These are phyloP conservation scores for Cotesia typhae DNA, from an alignment of 1,140 invertebrate genomes.

Conservation along the genomic window DNA sequence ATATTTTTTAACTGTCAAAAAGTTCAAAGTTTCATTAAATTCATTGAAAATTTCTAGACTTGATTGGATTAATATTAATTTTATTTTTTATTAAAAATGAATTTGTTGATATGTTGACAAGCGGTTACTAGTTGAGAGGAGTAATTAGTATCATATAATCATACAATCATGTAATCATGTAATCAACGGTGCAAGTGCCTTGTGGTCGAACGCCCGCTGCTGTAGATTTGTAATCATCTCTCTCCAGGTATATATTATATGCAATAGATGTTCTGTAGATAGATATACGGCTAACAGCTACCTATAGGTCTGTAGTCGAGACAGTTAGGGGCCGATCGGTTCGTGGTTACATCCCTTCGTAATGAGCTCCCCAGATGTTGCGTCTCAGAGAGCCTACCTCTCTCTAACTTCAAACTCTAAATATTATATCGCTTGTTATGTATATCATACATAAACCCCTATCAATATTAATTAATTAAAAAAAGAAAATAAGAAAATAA, in stretches of 20 bases:
- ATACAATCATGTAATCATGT: conserved; percentile 17
- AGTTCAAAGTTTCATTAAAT: no score
- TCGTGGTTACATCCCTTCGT: conserved; percentile 64
- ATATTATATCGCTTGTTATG: conserved; percentile 44
- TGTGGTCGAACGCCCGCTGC: conserved; percentile 46
- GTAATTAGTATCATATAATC: conserved; percentile 38
- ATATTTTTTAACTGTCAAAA: no score
- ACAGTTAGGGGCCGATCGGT: conserved; percentile 59
- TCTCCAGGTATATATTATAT: conserved; percentile 35
- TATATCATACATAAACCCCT: background rate
- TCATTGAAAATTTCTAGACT: no score
- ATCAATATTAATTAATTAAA: no score
- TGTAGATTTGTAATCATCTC: conserved; percentile 14
- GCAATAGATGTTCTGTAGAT: background rate
- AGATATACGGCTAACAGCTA: no score
- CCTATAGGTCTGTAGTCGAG: conserved; percentile 27
- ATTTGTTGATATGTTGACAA: background rate
- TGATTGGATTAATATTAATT: no score
- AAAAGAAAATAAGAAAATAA: no score
- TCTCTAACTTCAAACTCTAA: conserved; percentile 55
- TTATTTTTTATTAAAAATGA: background rate
- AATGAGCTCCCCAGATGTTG: conserved; percentile 63
- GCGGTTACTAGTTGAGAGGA: conserved; percentile 18
- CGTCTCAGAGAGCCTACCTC: conserved; percentile 61
- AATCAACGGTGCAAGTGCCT: conserved; percentile 54